A percentile compares a stretch with the other conserved stretches of the same genome.
Evolutionary conservation across 2,797 vertebrate genomes (phyloP).

Genomic region (Sarcoramphus papa): DNA sequence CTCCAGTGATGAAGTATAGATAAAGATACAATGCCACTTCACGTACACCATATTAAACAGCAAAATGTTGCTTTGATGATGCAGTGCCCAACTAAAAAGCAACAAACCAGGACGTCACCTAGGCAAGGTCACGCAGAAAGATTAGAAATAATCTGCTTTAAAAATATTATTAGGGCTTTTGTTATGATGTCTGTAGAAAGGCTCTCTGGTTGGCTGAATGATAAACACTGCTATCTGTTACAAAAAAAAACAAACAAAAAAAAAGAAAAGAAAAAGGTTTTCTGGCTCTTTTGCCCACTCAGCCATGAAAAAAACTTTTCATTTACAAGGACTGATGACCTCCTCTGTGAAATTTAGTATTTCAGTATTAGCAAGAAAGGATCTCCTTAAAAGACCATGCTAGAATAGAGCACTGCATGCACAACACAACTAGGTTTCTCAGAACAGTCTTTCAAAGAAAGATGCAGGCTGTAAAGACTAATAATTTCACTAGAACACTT

Average conservation of each 20-base stretch:
- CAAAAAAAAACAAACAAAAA: neutral
- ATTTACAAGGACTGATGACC: neutral
- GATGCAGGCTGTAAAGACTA: neutral
- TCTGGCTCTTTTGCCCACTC: neutral
- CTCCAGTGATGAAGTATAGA: neutral
- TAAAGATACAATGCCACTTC: neutral
- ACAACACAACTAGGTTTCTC: neutral
- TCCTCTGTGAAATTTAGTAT: neutral
- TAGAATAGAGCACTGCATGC: neutral
- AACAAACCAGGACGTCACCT: constrained; percentile 5
- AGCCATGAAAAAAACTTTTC: neutral
- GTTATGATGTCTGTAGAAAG: neutral
- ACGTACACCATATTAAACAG: neutral
- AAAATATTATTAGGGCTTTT: constrained; percentile 64
- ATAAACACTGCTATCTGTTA: constrained; percentile 11
- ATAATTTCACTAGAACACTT: neutral
- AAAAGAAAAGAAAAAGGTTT: neutral
- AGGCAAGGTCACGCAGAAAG: constrained; percentile 37
- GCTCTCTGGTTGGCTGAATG: constrained; percentile 11
- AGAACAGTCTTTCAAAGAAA: neutral
- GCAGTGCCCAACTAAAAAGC: neutral
- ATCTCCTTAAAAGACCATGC: neutral
- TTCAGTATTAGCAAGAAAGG: neutral
- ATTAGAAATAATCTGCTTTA: constrained; percentile 72
- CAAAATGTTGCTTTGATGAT: neutral